phyloP scores from a whole-genome alignment of 2,888 invertebrate genomes.

The Dromius quadrimaculatus region DNA sequence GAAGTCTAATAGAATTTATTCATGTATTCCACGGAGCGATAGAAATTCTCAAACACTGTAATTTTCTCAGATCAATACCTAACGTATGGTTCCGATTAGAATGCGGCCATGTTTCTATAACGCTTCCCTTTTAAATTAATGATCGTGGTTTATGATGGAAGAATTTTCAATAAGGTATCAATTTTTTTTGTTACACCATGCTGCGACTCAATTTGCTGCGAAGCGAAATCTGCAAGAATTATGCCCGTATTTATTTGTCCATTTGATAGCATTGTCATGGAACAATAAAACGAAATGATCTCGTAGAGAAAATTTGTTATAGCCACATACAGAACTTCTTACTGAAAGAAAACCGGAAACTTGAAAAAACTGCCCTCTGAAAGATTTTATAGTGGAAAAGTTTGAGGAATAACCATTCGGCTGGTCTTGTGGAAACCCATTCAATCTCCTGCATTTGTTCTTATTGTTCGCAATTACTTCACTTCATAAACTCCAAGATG shows the following conservation, averaged over 20 bases:
- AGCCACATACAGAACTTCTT: conserved; percentile 35
- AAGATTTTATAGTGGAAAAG: conserved; percentile 47
- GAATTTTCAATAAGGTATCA: conserved; percentile 37
- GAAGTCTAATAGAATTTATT: conserved; percentile 44
- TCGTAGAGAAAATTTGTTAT: conserved; percentile 47
- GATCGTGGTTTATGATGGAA: conserved; percentile 28
- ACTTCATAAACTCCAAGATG: conserved; percentile 14
- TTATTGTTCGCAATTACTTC: conserved; percentile 37
- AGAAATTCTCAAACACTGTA: conserved; percentile 43
- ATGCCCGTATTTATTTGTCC: too few species aligned
- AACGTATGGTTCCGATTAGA: conserved; percentile 46
- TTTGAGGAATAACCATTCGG: conserved; percentile 45
- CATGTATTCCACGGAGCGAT: conserved; percentile 37
- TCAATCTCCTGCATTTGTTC: conserved; percentile 43
- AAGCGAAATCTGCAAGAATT: too few species aligned
- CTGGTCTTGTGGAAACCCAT: conserved; percentile 35
- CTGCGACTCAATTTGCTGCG: too few species aligned
- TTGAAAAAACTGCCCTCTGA: conserved; percentile 28
- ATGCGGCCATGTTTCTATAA: conserved; percentile 38
- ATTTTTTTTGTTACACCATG: conserved; percentile 30
- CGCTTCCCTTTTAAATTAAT: conserved; percentile 42
- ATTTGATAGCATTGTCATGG: too few species aligned
- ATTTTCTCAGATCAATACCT: conserved; percentile 45
- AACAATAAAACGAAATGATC: conserved; percentile 30
- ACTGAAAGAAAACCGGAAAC: conserved; percentile 31